Conservation (phyloP, 2,888 invertebrate genomes). For the Leptopilina drosophilae region DNA sequence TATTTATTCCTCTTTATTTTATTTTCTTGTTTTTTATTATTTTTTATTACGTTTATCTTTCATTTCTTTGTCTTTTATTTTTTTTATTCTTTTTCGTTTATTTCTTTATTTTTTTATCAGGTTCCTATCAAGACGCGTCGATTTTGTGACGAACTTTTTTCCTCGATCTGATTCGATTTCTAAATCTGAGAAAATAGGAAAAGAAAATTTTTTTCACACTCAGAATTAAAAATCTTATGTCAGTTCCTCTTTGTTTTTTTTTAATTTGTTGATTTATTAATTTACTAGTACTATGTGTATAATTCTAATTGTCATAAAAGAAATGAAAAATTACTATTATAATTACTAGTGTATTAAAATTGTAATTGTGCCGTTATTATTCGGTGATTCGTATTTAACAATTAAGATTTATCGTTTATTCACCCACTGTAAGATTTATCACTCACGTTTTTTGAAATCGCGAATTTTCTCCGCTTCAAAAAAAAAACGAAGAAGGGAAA, state of each 20-base stretch:
- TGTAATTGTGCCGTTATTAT: conserved; percentile 54
- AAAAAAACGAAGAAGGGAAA: too few species aligned
- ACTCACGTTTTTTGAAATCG: conserved; percentile 37
- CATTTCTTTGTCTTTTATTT: not conserved
- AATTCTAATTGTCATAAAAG: conserved; percentile 52
- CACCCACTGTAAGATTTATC: conserved; percentile 27
- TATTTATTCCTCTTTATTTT: not conserved
- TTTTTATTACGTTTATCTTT: conserved; percentile 43
- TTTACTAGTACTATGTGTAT: conserved; percentile 52
- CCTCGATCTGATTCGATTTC: too few species aligned
- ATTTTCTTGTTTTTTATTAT: conserved; percentile 43
- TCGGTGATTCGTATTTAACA: conserved; percentile 19
- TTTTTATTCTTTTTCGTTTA: too few species aligned
- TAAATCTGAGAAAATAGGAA: too few species aligned
- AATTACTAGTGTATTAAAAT: conserved; percentile 52
- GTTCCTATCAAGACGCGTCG: too few species aligned
- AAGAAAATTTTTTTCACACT: not conserved
- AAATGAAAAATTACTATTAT: conserved; percentile 46
- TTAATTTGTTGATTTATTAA: conserved; percentile 57
- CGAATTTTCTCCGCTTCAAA: not conserved
- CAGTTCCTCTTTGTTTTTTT: conserved; percentile 50
- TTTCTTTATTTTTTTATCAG: too few species aligned
- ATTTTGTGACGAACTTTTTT: too few species aligned
- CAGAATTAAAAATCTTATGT: not conserved
- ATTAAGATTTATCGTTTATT: conserved; percentile 39